Evolutionary conservation across 2,888 invertebrate genomes (phyloP).

Genomic region (Xanthia icteritia): DNA sequence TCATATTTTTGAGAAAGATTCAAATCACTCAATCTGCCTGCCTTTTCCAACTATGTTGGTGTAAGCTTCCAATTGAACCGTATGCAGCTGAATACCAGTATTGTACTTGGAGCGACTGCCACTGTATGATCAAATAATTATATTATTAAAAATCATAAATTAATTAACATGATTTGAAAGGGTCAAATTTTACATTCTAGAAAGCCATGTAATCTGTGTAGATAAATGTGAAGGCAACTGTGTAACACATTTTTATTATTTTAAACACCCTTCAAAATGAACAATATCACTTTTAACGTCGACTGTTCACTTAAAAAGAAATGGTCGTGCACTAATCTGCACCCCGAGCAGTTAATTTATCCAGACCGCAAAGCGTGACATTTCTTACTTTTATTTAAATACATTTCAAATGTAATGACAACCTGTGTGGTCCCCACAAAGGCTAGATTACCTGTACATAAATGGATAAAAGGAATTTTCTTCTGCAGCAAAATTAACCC

Average conservation of each 20-base stretch:
- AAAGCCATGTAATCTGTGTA: neutral
- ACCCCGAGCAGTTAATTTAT: slow-evolving; percentile 30
- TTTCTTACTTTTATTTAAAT: slow-evolving; percentile 53
- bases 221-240: neutral
- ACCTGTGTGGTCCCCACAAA: slow-evolving; percentile 45
- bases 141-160: no score
- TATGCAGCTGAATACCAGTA: neutral
- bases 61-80: neutral
- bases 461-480: neutral
- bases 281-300: neutral
- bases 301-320: slow-evolving; percentile 9
- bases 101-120: neutral
- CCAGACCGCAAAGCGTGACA: slow-evolving; percentile 46
- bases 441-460: slow-evolving; percentile 19
- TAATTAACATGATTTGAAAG: no score
- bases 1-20: neutral
- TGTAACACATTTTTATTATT: no score
- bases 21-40: neutral
- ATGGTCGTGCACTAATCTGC: slow-evolving; percentile 43
- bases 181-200: neutral
- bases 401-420: slow-evolving; percentile 53
- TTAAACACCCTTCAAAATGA: no score
- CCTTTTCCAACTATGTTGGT: neutral
- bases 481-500: neutral
- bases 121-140: neutral